Conservation (phyloP, 2,113 vertebrate species). For the Brienomyrus brachyistius region DNA sequence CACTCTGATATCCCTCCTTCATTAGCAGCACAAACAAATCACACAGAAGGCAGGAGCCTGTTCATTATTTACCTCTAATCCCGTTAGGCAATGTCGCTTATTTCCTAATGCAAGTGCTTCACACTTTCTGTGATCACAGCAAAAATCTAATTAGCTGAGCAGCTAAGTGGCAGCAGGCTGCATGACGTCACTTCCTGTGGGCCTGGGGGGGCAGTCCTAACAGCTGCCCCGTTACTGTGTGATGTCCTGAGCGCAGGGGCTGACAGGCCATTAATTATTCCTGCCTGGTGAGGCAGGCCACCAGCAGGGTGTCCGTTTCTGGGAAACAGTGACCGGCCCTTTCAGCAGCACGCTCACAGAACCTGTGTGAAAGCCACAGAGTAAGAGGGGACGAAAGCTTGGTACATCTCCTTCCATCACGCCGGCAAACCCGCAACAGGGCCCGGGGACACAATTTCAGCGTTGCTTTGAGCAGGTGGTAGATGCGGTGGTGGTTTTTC, state of each 20-base stretch:
- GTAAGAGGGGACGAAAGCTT: not conserved
- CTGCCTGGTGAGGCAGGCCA: conserved; percentile 32
- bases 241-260: conserved; percentile 28
- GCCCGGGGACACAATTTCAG: not conserved
- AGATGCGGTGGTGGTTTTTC: not conserved
- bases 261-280: conserved; percentile 45
- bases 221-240: not conserved
- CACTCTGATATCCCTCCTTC: not conserved
- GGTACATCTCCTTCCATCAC: not conserved
- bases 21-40: conserved; percentile 12
- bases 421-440: not conserved
- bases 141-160: conserved; percentile 9
- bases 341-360: conserved; percentile 28
- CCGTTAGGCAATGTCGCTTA: not conserved
- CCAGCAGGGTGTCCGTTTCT: conserved; percentile 47
- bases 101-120: conserved; percentile 13
- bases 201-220: not conserved
- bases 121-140: conserved; percentile 22
- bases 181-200: not conserved
- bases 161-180: not conserved
- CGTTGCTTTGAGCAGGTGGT: not conserved
- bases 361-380: not conserved
- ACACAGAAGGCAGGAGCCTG: not conserved
- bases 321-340: conserved; percentile 36
- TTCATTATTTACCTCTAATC: conserved; percentile 18